phyloP scores from a whole-genome alignment of 2,888 invertebrate genomes.

The Eumerus sabulonum region DNA sequence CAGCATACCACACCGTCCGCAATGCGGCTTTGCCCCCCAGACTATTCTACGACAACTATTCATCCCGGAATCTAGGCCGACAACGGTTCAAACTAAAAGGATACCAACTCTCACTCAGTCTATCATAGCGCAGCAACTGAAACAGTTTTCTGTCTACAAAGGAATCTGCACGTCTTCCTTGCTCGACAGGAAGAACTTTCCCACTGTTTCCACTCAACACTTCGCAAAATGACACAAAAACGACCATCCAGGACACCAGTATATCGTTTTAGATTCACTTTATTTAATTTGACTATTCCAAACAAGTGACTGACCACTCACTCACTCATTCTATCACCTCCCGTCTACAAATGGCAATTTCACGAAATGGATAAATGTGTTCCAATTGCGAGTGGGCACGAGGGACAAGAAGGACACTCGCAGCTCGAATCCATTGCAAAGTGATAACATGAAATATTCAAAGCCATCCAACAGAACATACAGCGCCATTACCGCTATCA shows the following conservation, averaged over 20 bases:
- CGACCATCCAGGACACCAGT: conserved; percentile 4
- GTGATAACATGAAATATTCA: conserved; percentile 38
- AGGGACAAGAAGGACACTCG: neutral
- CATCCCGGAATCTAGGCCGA: conserved; percentile 49
- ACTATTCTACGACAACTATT: conserved; percentile 26
- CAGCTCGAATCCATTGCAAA: neutral
- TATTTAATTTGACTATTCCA: conserved; percentile 4
- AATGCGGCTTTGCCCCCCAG: conserved; percentile 56
- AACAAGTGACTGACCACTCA: neutral
- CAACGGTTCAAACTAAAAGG: conserved; percentile 29
- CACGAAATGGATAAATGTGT: no score
- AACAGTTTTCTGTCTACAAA: conserved; percentile 15
- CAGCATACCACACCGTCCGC: conserved; percentile 58
- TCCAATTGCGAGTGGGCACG: neutral
- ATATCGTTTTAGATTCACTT: conserved; percentile 8
- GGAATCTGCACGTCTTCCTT: neutral
- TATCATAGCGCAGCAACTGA: conserved; percentile 38
- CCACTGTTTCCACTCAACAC: neutral
- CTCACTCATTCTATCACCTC: no score
- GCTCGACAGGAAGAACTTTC: neutral
- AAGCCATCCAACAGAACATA: conserved; percentile 28
- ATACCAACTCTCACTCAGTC: conserved; percentile 18
- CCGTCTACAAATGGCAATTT: no score
- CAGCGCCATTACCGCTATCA: neutral
- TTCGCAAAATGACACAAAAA: neutral